Base-by-base conservation (phyloP, 2,113 vertebrate species). In the Cyanocitta stelleri region DNA sequence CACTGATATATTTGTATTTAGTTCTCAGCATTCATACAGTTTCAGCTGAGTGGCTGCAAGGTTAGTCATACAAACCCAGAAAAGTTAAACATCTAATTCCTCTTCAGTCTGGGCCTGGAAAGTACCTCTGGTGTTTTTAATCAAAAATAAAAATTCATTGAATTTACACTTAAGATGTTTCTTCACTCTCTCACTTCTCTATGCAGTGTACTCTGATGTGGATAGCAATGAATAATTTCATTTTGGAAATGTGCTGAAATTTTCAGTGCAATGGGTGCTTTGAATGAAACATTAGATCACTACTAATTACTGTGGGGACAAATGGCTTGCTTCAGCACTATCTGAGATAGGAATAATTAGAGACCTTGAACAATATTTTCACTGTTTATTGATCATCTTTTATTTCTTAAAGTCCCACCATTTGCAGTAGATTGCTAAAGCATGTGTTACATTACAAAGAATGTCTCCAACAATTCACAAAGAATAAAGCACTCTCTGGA, bases 81-180 rank as follows among this genome's bases (percentile, higher is more conserved):
- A 85, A 96, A 75, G 56, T 90, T 82, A 90, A 58, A 85, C 16
- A 48, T 51, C 39, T 90, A 92, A 96, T 94, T 95, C 76, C 87
- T 90, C 64, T 94, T 83, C 27, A 71, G 58, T 54, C 63, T 94
- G 44, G 26, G 32, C 7, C 56, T 75, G 73, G 83, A 97, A 96
- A 96, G 80, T 71, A 93, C 74, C 72, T 85, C 71, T 90, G 26
- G 6, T 82, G 51, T 41, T 94, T 95, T 71, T 77, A 89, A 87
- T 92, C 49, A 33, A 43, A 86, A 92, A 86, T 11, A 64, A 77
- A 93, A 69, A 59, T 10, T 52, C 43, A 67, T 71, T n/a, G 72
- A 90, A 66, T 89, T 91, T 87, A 91, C 68, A 67, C 21, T 85
- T 67, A 68, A 61, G n/a, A 85, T 82, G 32, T 79, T 26, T 77